Conservation (phyloP, 2,113 vertebrate genomes). For the Cyanoliseus patagonus region DNA sequence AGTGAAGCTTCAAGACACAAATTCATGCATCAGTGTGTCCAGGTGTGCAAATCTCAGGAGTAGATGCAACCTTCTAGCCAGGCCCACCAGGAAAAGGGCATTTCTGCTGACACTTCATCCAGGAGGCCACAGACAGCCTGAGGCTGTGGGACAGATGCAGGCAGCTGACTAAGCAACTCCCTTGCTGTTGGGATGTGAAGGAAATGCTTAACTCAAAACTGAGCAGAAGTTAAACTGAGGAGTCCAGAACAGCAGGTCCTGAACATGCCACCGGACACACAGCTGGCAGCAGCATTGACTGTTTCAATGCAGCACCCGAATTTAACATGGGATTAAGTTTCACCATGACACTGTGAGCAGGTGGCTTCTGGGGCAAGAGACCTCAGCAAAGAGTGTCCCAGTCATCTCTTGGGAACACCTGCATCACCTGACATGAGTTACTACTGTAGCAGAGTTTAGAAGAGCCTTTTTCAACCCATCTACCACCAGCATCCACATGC, state of each 20-base stretch:
- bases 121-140: not conserved
- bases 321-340: not conserved
- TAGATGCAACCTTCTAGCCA: not conserved
- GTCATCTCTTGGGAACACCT: not conserved
- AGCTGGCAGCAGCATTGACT: not conserved
- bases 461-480: not conserved
- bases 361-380: not conserved
- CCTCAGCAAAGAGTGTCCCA: not conserved
- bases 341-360: not conserved
- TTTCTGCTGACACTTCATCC: not conserved
- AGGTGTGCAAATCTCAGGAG: not conserved
- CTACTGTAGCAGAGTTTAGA: not conserved
- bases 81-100: not conserved
- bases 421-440: not conserved
- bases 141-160: not conserved
- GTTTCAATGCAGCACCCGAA: not conserved
- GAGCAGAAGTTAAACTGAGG: not conserved
- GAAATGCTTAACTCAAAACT: not conserved
- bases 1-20: not conserved
- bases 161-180: not conserved
- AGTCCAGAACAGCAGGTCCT: not conserved
- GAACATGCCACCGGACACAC: rapidly evolving
- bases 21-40: not conserved
- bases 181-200: not conserved
- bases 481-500: not conserved